Base-by-base conservation (phyloP, 1,140 invertebrate species). In the Orchesella cincta region DNA sequence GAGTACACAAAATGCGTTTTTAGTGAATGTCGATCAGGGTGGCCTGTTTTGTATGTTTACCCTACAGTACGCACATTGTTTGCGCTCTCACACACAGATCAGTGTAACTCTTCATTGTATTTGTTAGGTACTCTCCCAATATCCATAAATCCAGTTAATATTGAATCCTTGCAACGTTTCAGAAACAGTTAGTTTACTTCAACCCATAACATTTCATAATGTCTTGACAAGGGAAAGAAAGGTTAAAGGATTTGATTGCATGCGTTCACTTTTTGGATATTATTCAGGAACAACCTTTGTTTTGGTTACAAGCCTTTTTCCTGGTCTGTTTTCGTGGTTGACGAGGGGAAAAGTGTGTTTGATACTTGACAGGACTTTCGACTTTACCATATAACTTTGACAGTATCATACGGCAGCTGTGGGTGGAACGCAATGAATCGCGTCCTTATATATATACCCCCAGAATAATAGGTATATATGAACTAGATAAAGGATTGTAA, bases 271-370 rank as follows among this genome's bases (percentile, higher is more conserved):
- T 5, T 18, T 8, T 46, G 18, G 39, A 57, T 57, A 57, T 57
- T 57, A 57, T 57, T 57, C 3, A n/a, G n/a, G n/a, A n/a, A n/a
- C n/a, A 57, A 67, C 26, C 54, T 31, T 33, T 67, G 62, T 67
- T 67, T 67, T 67, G 62, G 62, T 67, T 33, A 67, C 8, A 67
- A 67, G 26, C 62, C 62, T 67, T 67, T 46, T 46, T 57, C 52
- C 52, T 57, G 52, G 14, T 26, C 62, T 67, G 62, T 29, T 67
- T 67, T 67, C 62, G 31, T 67, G 62, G 31, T 67, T 67, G 31
- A 67, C 26, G 62, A 29, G 71, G 23, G 26, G 67, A 31, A 23
- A 36, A 33, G 29, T 31, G 23, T 14, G 67, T 28, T 23, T 5
- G 52, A 57, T 18, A n/a, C 52, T n/a, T 18, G 52, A 57, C 52